Evolutionary conservation across 2,113 vertebrate species (phyloP).

Genomic region (Dinomys branickii): DNA sequence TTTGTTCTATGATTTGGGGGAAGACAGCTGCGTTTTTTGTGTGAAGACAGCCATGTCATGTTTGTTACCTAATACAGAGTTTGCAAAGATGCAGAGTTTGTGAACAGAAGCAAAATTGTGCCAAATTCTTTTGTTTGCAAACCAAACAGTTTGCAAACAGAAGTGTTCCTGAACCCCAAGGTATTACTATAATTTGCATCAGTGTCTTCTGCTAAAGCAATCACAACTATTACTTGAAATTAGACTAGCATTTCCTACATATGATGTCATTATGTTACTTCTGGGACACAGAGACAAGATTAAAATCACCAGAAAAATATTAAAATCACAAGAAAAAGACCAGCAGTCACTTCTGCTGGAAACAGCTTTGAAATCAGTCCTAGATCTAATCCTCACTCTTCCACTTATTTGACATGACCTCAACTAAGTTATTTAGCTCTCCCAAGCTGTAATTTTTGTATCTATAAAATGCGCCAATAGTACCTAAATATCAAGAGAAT

Average conservation of each 20-base stretch:
- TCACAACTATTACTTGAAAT: constrained; percentile 51
- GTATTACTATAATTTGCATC: background rate
- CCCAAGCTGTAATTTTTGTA: constrained; percentile 1
- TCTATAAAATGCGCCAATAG: constrained; percentile 28
- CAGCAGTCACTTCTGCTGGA: background rate
- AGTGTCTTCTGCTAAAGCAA: background rate
- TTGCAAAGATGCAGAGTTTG: background rate
- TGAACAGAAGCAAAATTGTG: background rate
- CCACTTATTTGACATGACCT: background rate
- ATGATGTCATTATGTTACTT: background rate
- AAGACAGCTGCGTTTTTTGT: background rate
- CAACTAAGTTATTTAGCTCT: constrained; percentile 13
- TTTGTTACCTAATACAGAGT: background rate
- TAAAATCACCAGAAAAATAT: background rate
- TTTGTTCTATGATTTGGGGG: background rate
- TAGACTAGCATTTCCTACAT: background rate
- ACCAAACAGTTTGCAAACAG: too few relatives aligned
- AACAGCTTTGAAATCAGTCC: constrained; percentile 25
- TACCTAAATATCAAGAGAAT: background rate
- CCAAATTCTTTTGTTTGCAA: background rate
- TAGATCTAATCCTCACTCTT: background rate
- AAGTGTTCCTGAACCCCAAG: background rate
- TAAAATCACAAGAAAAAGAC: background rate
- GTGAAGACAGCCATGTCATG: background rate
- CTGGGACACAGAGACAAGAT: background rate